Evolutionary conservation across 2,113 vertebrate genomes (phyloP), one percentile per base, ranked within the genome.

Genomic region (Parus major): DNA sequence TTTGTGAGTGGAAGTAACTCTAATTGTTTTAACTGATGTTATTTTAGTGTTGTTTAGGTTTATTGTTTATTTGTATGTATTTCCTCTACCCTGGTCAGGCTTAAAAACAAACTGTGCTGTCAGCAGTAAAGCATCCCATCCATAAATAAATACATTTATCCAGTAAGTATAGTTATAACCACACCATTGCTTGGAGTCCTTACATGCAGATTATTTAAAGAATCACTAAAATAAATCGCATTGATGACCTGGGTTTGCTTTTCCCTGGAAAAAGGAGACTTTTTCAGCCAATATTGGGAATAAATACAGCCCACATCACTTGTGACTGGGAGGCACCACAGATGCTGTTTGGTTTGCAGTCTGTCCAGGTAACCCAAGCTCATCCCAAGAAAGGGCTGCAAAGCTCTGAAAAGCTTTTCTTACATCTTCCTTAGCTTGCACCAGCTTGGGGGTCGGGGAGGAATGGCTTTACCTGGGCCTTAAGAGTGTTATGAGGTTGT

Each of bases 21-120:
- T 96, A 95, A 98, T 98, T 98, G 98, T 98, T 98, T 97, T 97
- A 97, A 97, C 97, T 82, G 95, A 91, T 97, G 98, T 97, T 98
- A 98, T 98, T 98, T 98, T 96, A 93, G 96, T 96, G 97, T 96
- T 97, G 94, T 97, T 97, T 97, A 97, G 97, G 97, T 97, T 97
- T 97, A 97, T 92, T 97, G 97, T 97, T 98, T 98, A 97, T 98
- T 98, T 97, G 97, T 92, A 90, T 98, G 97, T 92, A 86, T 98
- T 98, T 98, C 98, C 98, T 98, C 94, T 95, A 55, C 69, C 46
- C 42, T 7, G 92, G 91, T 95, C 96, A 95, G 68, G 84, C 94
- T 97, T 92, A 94, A 96, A 93, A 95, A 92, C 88, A 93, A 53
- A 83, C 72, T 73, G 63, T 57, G 35, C 79, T 89, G 88, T 96